phyloP scores from a whole-genome alignment of 2,888 invertebrate genomes.

The Chymomyza procnemis region DNA sequence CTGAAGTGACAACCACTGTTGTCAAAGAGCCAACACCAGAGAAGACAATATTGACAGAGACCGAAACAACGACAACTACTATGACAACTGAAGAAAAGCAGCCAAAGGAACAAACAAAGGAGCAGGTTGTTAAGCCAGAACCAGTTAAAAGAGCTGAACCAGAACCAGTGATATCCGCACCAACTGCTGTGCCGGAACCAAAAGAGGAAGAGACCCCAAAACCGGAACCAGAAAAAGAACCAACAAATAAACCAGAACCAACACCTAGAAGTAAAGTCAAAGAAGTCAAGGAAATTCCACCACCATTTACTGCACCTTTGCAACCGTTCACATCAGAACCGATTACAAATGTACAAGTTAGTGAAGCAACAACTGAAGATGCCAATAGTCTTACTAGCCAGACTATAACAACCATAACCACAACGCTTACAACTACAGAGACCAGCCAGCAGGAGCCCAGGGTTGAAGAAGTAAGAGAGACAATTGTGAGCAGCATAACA shows the following conservation, averaged over 20 bases:
- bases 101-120: neutral
- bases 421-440: conserved; percentile 23
- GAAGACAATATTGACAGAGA: conserved; percentile 38
- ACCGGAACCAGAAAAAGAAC: conserved; percentile 1
- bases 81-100: conserved; percentile 15
- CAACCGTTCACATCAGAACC: conserved; percentile 43
- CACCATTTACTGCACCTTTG: conserved; percentile 50
- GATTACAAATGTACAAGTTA: conserved; percentile 20
- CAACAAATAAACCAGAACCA: conserved; percentile 48
- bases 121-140: neutral
- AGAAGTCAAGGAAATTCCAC: conserved; percentile 35
- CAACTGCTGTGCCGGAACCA: neutral
- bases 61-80: conserved; percentile 29
- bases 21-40: conserved; percentile 11
- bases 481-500: conserved; percentile 11
- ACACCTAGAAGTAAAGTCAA: conserved; percentile 39
- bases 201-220: neutral
- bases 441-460: conserved; percentile 33
- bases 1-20: neutral
- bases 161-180: neutral
- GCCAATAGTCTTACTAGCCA: conserved; percentile 36
- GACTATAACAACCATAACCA: conserved; percentile 47
- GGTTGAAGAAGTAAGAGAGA: conserved; percentile 16
- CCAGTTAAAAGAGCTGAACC: too few relatives aligned
- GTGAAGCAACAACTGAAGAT: conserved; percentile 36